Percentiles rank a stretch among this genome's conserved stretches.
phyloP scores from a whole-genome alignment of 1,140 invertebrate species.

The Metopolophium dirhodum region DNA sequence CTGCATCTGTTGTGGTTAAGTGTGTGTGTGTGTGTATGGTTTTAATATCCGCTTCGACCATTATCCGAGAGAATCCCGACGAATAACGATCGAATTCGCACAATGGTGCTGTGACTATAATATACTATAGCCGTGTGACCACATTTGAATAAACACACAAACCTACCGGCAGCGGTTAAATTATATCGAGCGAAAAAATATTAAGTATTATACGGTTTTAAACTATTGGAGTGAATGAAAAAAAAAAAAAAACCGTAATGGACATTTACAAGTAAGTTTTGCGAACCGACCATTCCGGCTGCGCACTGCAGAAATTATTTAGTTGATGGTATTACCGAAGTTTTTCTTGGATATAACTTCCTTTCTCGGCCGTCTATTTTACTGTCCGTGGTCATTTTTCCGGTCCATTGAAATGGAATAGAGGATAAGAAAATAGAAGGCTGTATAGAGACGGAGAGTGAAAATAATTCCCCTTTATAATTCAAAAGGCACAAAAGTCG shows the following conservation, averaged over 20 bases:
- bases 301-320: neutral
- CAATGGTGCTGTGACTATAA: neutral
- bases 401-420: constrained; percentile 53
- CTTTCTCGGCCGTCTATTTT: neutral
- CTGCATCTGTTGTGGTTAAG: neutral
- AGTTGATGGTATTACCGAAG: constrained; percentile 29
- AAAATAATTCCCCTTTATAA: constrained; percentile 53
- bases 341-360: constrained; percentile 26
- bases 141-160: neutral
- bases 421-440: constrained; percentile 43
- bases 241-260: neutral
- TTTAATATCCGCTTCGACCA: neutral
- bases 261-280: constrained; percentile 5
- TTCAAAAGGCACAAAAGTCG: constrained; percentile 47
- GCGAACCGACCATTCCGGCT: neutral
- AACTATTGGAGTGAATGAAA: neutral
- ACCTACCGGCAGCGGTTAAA: neutral
- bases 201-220: neutral
- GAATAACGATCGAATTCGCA: neutral
- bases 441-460: constrained; percentile 13
- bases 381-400: constrained; percentile 50
- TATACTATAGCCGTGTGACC: neutral
- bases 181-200: neutral
- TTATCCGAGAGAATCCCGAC: neutral
- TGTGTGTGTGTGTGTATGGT: neutral